Base-by-base conservation (phyloP, 2,888 invertebrate species). In the Oxystoma pomonae region DNA sequence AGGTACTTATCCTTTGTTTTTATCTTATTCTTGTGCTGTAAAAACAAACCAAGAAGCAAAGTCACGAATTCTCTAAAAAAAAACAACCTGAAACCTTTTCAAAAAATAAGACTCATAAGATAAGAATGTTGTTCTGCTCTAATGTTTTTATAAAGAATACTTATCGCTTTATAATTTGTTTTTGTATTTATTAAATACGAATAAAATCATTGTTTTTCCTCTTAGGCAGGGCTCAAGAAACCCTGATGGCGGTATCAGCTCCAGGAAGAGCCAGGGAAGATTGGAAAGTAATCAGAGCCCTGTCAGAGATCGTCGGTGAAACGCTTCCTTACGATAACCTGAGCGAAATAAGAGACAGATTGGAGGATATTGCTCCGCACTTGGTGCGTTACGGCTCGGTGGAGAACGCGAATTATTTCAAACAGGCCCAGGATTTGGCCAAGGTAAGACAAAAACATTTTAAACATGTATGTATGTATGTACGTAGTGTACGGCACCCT, bases 281-380 rank as follows among this genome's bases (percentile, higher is more conserved):
- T 82, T 99, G 99, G 99, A 98, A 98, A 84, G 95, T 99, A 71
- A 86, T 99, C 71, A 87, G 99, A 67, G 99, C 99, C 0, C 82
- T 99, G 7, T 96, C 98, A 0, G 98, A 99, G 84, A 93, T 98
- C 75, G 76, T 84, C 7, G 87, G 87, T 62, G 77, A 73, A 19
- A 81, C 74, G 64, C 70, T 81, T 63, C 92, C 95, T 0, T 99
- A 98, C 79, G 97, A 98, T 78, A 89, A 83, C 62, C 80, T 97
- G 70, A 86, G 90, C 71, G 92, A 95, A 74, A 82, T 99, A 12
- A 86, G 98, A 68, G 82, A 83, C 60, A 87, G 98, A 35, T 83
- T 99, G 72, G 86, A 86, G 68, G 88, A 97, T 78, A 82, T 98
- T 55, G 91, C 96, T 59, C 98, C 98, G 1, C 93, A 95, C 81